Evolutionary conservation across 2,113 vertebrate genomes (phyloP), one percentile per base, ranked within the genome.

Genomic region (Ascaphus truei): DNA sequence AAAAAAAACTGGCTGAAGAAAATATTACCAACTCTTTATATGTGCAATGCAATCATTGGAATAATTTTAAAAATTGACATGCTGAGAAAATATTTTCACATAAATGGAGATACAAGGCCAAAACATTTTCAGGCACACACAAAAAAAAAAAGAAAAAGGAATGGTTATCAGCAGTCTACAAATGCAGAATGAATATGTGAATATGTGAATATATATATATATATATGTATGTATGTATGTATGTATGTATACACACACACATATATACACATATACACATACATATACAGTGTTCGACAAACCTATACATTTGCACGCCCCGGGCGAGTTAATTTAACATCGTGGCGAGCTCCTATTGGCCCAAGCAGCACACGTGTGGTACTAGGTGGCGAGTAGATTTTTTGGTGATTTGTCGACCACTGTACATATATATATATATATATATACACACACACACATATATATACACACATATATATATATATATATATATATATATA

Each of bases 231-330:
- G 43, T 75, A 77, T 81, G 83, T 85, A 78, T 89, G 86, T 87
- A 89, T 89, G 86, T 72, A 76, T 84, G 81, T 85, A 63, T 81
- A 65, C 78, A 51, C 77, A 68, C n/a, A n/a, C n/a, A n/a, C n/a
- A n/a, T n/a, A n/a, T n/a, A n/a, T n/a, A n/a, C 77, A 80, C 82
- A 84, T 87, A 81, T 90, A 89, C 85, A 91, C 89, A 88, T 89
- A 85, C 90, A 84, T 86, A 85, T 85, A 84, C n/a, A n/a, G n/a
- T n/a, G n/a, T n/a, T n/a, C n/a, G n/a, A n/a, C n/a, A n/a, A n/a
- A n/a, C n/a, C n/a, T n/a, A n/a, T n/a, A n/a, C n/a, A n/a, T n/a
- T n/a, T n/a, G n/a, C n/a, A n/a, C n/a, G n/a, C n/a, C n/a, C n/a
- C n/a, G n/a, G n/a, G n/a, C n/a, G n/a, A n/a, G n/a, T n/a, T n/a